A percentile compares a stretch with the other conserved stretches of the same genome.
These are phyloP conservation scores for Caranx melampygus DNA, from an alignment of 2,113 vertebrate genomes.

Conservation along the genomic window DNA sequence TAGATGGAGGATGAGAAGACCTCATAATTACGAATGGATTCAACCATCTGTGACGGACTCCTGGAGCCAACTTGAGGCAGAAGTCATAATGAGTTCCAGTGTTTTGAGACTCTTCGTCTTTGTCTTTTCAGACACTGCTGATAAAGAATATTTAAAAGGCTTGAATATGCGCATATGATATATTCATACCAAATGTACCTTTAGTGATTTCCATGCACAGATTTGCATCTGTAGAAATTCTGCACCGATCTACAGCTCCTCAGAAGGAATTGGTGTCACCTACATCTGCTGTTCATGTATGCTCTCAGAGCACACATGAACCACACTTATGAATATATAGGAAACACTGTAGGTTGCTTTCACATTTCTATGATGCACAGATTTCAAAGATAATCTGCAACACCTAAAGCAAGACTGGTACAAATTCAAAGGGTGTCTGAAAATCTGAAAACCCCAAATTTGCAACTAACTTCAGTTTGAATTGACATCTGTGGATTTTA, in stretches of 20 bases:
- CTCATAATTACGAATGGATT: slow-evolving; percentile 72
- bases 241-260: neutral
- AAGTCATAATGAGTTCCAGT: slow-evolving; percentile 30
- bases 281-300: neutral
- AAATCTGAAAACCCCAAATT: neutral
- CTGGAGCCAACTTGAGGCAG: slow-evolving; percentile 46
- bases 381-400: neutral
- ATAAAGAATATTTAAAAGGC: neutral
- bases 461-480: neutral
- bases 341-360: neutral
- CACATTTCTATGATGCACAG: neutral
- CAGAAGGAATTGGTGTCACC: neutral
- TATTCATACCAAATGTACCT: neutral
- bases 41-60: slow-evolving; percentile 62
- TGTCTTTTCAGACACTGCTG: neutral
- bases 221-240: slow-evolving; percentile 6
- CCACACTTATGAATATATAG: neutral
- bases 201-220: neutral
- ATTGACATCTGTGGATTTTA: too few species aligned
- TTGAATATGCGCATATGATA: neutral
- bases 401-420: neutral
- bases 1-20: slow-evolving; percentile 62
- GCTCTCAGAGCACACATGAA: neutral
- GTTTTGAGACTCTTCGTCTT: slow-evolving; percentile 36
- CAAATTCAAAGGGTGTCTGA: neutral